A percentile compares a stretch with the other conserved stretches of the same genome.
Conservation (phyloP, 2,797 vertebrate species). For the Avahi laniger region DNA sequence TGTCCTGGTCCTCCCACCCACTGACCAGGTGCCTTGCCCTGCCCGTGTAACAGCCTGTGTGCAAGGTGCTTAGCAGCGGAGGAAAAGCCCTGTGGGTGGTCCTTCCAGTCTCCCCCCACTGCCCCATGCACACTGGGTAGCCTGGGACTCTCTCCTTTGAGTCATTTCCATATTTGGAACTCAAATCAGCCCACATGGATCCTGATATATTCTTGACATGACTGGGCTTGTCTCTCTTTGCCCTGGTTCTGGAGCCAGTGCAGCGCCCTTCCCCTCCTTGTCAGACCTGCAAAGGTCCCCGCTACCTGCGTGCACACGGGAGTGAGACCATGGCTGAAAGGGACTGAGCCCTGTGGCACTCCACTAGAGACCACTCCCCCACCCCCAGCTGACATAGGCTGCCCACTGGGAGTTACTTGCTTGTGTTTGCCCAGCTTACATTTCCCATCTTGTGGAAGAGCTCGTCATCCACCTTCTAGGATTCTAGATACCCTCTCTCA, state of each 20-base stretch:
- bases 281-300: neutral
- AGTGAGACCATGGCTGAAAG: neutral
- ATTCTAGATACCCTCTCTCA: neutral
- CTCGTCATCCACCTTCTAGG: neutral
- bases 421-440: neutral
- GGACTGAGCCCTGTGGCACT: neutral
- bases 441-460: neutral
- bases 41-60: neutral
- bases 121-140: fast-evolving
- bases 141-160: neutral
- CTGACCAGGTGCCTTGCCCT: neutral
- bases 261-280: neutral
- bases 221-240: neutral
- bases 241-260: neutral
- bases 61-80: neutral
- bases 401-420: neutral
- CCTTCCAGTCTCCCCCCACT: fast-evolving
- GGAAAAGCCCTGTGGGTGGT: neutral
- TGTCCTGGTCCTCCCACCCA: neutral
- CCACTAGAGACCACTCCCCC: neutral
- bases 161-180: neutral
- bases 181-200: neutral
- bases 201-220: neutral
- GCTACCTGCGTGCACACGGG: neutral
- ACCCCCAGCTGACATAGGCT: neutral